These are phyloP conservation scores for Hippocampus zosterae DNA, from an alignment of 2,113 vertebrate species.

Conservation along the genomic window DNA sequence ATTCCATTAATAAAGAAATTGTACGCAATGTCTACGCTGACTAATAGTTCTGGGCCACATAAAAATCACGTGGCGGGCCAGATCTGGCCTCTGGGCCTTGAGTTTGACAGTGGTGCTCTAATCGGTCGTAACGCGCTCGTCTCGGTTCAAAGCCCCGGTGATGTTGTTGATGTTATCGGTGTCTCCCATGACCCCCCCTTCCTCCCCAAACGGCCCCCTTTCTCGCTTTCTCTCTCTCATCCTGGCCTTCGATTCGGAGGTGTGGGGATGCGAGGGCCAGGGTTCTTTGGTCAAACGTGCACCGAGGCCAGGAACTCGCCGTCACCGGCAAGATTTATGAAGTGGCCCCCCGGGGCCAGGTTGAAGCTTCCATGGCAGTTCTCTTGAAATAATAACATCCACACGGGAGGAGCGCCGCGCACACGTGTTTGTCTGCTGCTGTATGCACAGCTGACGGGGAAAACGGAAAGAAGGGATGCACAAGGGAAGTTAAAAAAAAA, in stretches of 20 bases:
- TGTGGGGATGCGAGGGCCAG: conserved; percentile 24
- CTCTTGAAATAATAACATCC: conserved; percentile 91
- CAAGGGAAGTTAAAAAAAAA: background rate
- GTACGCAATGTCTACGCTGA: too few species aligned
- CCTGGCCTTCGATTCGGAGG: conserved; percentile 69
- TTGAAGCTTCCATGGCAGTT: conserved; percentile 38
- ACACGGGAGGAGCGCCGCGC: conserved; percentile 51
- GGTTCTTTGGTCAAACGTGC: conserved; percentile 84
- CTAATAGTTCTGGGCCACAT: too few species aligned
- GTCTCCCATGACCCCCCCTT: conserved; percentile 70
- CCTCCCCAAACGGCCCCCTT: conserved; percentile 16
- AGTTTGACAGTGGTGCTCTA: background rate
- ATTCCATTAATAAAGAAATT: too few species aligned
- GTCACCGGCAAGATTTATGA: conserved; percentile 89
- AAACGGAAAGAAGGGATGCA: background rate
- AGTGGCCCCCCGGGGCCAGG: conserved; percentile 71
- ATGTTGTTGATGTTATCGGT: conserved; percentile 87
- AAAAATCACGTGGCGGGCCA: too few species aligned
- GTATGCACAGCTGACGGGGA: conserved; percentile 45
- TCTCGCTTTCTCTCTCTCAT: conserved; percentile 68
- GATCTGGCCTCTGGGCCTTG: too few species aligned
- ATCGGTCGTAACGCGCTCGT: background rate
- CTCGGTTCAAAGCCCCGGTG: conserved; percentile 57
- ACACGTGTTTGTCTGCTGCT: conserved; percentile 78
- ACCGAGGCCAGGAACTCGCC: conserved; percentile 79